phyloP scores from a whole-genome alignment of 2,113 vertebrate genomes.

The Prionailurus bengalensis region DNA sequence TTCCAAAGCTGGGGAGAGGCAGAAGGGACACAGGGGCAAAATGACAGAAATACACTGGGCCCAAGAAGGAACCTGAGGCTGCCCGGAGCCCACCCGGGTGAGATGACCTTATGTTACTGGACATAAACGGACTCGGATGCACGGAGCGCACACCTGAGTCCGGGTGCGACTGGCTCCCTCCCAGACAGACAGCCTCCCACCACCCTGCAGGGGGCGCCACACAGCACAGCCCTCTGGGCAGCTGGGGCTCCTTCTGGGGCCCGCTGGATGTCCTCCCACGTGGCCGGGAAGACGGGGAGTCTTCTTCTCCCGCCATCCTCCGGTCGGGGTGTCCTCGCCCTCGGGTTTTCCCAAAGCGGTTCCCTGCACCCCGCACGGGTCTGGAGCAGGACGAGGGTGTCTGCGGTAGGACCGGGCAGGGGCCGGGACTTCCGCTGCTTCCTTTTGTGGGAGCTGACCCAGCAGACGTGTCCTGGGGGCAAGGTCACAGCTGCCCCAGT shows the following conservation, averaged over 20 bases:
- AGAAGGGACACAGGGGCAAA: too few species aligned
- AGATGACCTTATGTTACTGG: not conserved
- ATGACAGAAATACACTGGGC: too few species aligned
- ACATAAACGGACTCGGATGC: accelerated
- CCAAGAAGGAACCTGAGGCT: too few species aligned
- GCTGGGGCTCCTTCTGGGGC: not conserved
- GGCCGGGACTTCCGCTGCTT: too few species aligned
- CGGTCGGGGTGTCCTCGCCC: too few species aligned
- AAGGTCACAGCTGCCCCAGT: not conserved
- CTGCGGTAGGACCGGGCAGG: too few species aligned
- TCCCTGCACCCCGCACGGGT: not conserved
- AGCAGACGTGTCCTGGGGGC: not conserved
- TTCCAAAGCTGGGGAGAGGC: not conserved
- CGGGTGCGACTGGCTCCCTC: not conserved
- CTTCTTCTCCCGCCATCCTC: not conserved
- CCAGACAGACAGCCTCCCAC: accelerated
- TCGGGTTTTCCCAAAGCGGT: too few species aligned
- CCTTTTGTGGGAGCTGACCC: not conserved
- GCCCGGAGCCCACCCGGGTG: not conserved
- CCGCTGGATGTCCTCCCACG: accelerated
- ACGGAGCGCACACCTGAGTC: not conserved
- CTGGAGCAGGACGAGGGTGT: accelerated
- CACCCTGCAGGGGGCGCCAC: not conserved
- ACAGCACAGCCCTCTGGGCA: not conserved
- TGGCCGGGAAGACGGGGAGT: too few species aligned